Evolutionary conservation across 2,888 invertebrate genomes (phyloP), one percentile per base, ranked within the genome.

Genomic region (Pyrrhia umbra): DNA sequence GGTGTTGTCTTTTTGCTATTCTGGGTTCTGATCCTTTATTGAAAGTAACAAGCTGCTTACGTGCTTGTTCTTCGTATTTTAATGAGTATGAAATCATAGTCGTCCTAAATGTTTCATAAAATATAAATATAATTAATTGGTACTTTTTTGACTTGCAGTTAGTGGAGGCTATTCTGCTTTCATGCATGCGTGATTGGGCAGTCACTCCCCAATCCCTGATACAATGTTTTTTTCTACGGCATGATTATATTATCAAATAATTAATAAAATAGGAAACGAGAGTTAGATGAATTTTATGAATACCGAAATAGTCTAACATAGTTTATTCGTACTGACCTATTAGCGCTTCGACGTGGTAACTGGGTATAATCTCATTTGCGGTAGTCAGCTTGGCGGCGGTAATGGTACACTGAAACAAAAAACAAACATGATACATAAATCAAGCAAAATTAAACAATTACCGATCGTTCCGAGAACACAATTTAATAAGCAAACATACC

Each of bases 361-460:
- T 90, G 83, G 85, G 87, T 87, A 91, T 88, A 89, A 94, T 91
- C 88, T 94, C 95, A 95, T 94, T 94, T 89, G 95, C 93, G 94
- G 94, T 95, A 93, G 94, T 92, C 94, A 95, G 95, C 89, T 94
- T 95, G 94, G 92, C 95, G 94, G 93, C 91, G 92, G 88, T 86
- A 84, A 83, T 84, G 67, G 76, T 84, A 92, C 90, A 87, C 94
- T 95, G 92, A 6, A 85, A 93, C 87, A 80, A 86, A 82, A 78
- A 45, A 73, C 40, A 40, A 59, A 10, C 13, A 25, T 21, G 6
- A 45, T 60, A 30, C 50, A 39, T 25, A 23, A 50, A 42, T 49
- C 30, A 52, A 52, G 51, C n/a, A 45, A 46, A 43, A 55, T 54
- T 50, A 40, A 39, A 49, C 21, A 8, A 56, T 6, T 30, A 46